Evolutionary conservation across 2,888 invertebrate genomes (phyloP).

Genomic region (Rambutsinella grinnellia): DNA sequence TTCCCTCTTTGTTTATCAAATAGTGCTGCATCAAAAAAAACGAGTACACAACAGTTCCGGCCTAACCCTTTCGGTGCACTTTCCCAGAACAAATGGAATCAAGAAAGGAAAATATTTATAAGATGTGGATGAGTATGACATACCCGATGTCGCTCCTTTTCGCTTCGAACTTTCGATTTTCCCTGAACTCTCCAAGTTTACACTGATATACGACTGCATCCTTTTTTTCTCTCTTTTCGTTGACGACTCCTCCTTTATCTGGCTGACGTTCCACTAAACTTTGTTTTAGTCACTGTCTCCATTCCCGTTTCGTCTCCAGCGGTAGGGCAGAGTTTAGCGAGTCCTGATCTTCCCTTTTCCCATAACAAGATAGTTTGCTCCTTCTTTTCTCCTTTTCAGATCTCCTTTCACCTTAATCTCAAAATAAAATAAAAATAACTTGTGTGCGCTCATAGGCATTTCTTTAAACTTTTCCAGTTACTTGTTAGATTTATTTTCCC

Average conservation of each 20-base stretch:
- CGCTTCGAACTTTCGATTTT: conserved; percentile 56
- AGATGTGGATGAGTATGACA: conserved; percentile 41
- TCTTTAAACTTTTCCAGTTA: background rate
- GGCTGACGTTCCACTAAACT: conserved; percentile 49
- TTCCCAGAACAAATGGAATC: background rate
- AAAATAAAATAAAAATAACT: conserved; percentile 4
- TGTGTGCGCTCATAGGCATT: background rate
- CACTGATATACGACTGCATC: conserved; percentile 63
- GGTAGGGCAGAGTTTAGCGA: background rate
- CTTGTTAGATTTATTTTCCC: background rate
- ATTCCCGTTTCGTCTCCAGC: background rate
- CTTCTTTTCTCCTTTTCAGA: conserved; percentile 23
- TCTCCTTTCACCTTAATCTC: conserved; percentile 45
- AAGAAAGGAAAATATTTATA: background rate
- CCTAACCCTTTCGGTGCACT: background rate
- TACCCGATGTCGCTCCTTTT: conserved; percentile 48
- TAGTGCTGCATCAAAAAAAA: background rate
- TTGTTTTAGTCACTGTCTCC: conserved; percentile 34
- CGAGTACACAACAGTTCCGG: too few species aligned
- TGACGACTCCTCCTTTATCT: conserved; percentile 15
- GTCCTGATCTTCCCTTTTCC: conserved; percentile 6
- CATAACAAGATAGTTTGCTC: conserved; percentile 5
- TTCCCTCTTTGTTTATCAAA: too few species aligned
- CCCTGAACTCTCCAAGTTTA: conserved; percentile 59
- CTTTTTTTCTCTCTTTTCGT: conserved; percentile 18